These are phyloP conservation scores for Glandiceps talaboti DNA, from an alignment of 53 echinoderm and acorn worm genomes.

Conservation along the genomic window DNA sequence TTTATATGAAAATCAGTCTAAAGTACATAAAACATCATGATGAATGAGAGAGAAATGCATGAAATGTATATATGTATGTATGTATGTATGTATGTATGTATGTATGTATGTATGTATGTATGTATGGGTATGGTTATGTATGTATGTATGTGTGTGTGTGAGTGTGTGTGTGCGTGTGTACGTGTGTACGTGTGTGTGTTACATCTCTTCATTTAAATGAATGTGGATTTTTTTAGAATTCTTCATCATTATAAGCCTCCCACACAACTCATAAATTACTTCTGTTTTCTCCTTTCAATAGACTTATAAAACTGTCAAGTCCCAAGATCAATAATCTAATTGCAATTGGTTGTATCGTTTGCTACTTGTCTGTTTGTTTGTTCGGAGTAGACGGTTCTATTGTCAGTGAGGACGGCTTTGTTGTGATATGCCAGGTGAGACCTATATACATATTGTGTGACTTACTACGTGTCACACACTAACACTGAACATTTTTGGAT, in stretches of 20 bases:
- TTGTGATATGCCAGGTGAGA: conserved; percentile 35
- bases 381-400: conserved; percentile 58
- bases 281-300: conserved; percentile 7
- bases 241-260: not conserved
- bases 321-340: conserved; percentile 81
- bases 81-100: no score
- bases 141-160: no score
- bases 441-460: not conserved
- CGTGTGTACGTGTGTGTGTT: no score
- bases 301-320: conserved; percentile 92
- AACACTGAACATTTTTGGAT: no score
- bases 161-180: no score
- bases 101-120: no score
- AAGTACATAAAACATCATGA: no score
- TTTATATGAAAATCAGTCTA: no score
- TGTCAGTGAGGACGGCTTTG: conserved; percentile 2
- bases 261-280: not conserved
- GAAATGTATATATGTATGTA: no score
- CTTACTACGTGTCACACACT: not conserved
- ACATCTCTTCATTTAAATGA: no score
- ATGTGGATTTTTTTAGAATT: not conserved
- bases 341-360: conserved; percentile 46
- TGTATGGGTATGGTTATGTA: no score
- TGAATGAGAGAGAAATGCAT: no score
- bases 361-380: conserved; percentile 69